phyloP scores from a whole-genome alignment of 1,140 invertebrate species.

The Colletes latitarsis region DNA sequence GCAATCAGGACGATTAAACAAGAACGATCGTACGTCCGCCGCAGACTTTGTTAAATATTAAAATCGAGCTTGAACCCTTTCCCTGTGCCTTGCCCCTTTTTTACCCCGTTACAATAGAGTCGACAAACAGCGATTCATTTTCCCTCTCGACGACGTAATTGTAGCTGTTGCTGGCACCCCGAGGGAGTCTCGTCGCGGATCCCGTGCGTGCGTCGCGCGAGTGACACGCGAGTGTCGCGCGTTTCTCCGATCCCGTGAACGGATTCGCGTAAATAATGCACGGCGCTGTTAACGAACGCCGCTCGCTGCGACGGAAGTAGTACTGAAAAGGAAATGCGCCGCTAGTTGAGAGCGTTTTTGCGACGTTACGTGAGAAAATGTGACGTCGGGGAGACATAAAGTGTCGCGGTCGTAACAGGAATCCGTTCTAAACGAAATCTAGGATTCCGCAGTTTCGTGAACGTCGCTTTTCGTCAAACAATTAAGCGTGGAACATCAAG shows the following conservation, averaged over 20 bases:
- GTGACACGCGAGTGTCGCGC: not conserved
- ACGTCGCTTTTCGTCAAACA: too few species aligned
- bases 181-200: constrained; percentile 13
- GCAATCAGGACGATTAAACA: constrained; percentile 57
- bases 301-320: not conserved
- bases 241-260: constrained; percentile 23
- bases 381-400: too few species aligned
- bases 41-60: constrained; percentile 44
- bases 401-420: too few species aligned
- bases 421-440: too few species aligned
- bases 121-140: constrained; percentile 25
- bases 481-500: too few species aligned
- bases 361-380: not conserved
- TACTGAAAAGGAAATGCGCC: not conserved
- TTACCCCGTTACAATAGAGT: not conserved
- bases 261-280: constrained; percentile 26
- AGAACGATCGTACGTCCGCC: constrained; percentile 4
- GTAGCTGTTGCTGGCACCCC: constrained; percentile 6
- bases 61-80: constrained; percentile 19
- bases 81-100: not conserved
- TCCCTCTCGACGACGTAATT: constrained; percentile 32
- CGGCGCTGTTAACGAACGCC: constrained; percentile 27
- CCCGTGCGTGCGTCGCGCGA: constrained; percentile 14
- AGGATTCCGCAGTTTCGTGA: too few species aligned
- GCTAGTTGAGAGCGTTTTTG: not conserved